Base-by-base conservation (phyloP, 1,140 invertebrate genomes). In the Amphibalanus amphitrite region DNA sequence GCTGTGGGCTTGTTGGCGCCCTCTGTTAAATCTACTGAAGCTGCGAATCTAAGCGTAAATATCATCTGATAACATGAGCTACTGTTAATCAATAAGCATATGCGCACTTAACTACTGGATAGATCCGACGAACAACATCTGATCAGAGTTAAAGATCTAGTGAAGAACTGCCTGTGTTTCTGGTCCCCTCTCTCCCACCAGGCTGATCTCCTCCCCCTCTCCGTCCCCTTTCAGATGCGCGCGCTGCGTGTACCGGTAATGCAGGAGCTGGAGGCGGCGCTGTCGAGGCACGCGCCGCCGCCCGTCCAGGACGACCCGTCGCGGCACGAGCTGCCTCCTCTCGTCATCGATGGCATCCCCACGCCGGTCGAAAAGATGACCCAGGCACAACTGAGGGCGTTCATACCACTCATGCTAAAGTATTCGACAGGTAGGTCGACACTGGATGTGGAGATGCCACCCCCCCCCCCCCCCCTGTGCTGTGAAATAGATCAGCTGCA, bases 311-410 rank as follows among this genome's bases (percentile, higher is more conserved):
- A 97, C 75, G 93, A 95, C 82, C 91, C 93, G 1, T 90, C 90
- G 68, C 82, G 97, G 59, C 95, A 97, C 81, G 95, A 97, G 83
- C 82, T 98, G 78, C 95, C 95, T 70, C 93, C 93, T 26, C 83
- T 97, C 59, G 93, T 97, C 74, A 95, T 98, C 75, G 95, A 97
- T 82, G 95, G 92, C 68, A 98, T 98, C 79, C 95, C 95, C 38
- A 98, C 95, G 65, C 95, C 94, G 1, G 93, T 98, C 0, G 95
- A 98, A 81, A 97, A 97, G 85, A 98, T 98, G 95, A 97, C 95
- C 28, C 95, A 97, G 81, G 95, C 95, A 47, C 95, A 97, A 80
- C 82, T 98, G 65, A 82, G 95, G 74, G 94, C 94, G 69, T 98
- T 98, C 80, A 97, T 98, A 76, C 95, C 95, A 67, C 85, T 97